Evolutionary conservation across 2,888 invertebrate species (phyloP).

Genomic region (Liodrosophila aerea): DNA sequence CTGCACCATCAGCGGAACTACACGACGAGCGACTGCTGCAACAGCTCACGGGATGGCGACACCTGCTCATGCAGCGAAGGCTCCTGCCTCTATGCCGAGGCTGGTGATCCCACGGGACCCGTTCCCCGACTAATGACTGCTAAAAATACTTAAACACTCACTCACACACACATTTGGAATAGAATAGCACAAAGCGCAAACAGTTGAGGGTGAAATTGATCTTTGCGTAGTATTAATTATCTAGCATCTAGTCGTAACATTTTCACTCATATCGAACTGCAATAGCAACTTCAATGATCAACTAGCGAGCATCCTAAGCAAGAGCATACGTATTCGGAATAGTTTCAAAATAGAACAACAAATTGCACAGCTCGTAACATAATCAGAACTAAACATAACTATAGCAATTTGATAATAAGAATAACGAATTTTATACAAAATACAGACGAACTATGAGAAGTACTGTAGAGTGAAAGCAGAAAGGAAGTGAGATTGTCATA

Average conservation of each 20-base stretch:
- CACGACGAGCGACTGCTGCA: slow-evolving; percentile 82
- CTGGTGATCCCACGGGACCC: slow-evolving; percentile 81
- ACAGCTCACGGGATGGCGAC: slow-evolving; percentile 84
- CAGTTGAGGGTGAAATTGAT: slow-evolving; percentile 17
- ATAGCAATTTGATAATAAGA: slow-evolving; percentile 33
- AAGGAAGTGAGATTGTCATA: too few relatives aligned
- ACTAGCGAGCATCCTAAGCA: slow-evolving; percentile 25
- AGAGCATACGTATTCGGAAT: slow-evolving; percentile 47
- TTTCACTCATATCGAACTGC: slow-evolving; percentile 73
- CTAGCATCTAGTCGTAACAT: slow-evolving; percentile 69
- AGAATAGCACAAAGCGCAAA: too few relatives aligned
- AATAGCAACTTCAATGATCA: slow-evolving; percentile 45
- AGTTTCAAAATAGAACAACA: slow-evolving; percentile 24
- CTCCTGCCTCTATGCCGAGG: slow-evolving; percentile 86
- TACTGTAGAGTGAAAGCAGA: neutral
- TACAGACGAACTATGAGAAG: too few relatives aligned
- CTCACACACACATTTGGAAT: neutral
- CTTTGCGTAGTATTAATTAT: slow-evolving; percentile 51
- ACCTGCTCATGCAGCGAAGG: slow-evolving; percentile 87
- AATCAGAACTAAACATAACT: slow-evolving; percentile 25
- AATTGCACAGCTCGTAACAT: slow-evolving; percentile 43
- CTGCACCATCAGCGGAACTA: slow-evolving; percentile 74
- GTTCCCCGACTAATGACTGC: slow-evolving; percentile 53
- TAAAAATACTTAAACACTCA: slow-evolving; percentile 62
- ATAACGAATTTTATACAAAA: neutral